phyloP scores from a whole-genome alignment of 2,113 vertebrate genomes.

The Himantopus leucocephalus region DNA sequence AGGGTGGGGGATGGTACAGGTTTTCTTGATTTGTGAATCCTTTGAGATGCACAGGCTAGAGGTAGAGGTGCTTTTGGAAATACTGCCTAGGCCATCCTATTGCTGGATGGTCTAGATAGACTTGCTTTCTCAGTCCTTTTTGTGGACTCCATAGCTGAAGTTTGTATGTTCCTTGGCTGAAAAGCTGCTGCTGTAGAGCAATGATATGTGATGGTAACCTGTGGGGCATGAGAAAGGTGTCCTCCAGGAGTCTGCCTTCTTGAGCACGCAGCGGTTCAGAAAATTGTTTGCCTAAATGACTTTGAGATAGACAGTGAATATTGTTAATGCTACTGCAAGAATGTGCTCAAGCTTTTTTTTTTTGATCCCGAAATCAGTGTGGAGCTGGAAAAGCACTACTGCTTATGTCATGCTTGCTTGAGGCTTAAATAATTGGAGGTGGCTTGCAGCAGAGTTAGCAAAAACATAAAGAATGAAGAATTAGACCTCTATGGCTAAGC shows the following conservation, averaged over 20 bases:
- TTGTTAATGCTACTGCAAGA: neutral
- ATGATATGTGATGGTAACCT: rapidly evolving
- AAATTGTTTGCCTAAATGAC: neutral
- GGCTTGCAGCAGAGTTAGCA: neutral
- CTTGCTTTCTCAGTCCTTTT: neutral
- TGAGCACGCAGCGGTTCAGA: neutral
- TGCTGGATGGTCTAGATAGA: neutral
- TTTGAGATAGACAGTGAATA: neutral
- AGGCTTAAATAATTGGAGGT: neutral
- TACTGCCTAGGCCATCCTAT: too few relatives aligned
- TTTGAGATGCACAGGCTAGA: too few relatives aligned
- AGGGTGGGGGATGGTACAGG: too few relatives aligned
- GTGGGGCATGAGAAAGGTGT: neutral
- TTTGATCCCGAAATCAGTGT: neutral
- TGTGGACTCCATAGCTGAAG: rapidly evolving
- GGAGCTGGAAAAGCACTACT: neutral
- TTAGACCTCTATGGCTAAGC: neutral
- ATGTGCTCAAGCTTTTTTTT: neutral
- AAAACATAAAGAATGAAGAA: neutral
- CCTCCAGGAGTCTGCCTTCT: neutral
- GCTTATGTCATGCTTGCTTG: rapidly evolving
- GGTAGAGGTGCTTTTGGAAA: too few relatives aligned
- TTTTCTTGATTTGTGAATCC: too few relatives aligned
- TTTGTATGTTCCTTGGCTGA: neutral
- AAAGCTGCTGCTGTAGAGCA: neutral